Conservation (phyloP, 2,113 vertebrate species). For the Leptosomus discolor region DNA sequence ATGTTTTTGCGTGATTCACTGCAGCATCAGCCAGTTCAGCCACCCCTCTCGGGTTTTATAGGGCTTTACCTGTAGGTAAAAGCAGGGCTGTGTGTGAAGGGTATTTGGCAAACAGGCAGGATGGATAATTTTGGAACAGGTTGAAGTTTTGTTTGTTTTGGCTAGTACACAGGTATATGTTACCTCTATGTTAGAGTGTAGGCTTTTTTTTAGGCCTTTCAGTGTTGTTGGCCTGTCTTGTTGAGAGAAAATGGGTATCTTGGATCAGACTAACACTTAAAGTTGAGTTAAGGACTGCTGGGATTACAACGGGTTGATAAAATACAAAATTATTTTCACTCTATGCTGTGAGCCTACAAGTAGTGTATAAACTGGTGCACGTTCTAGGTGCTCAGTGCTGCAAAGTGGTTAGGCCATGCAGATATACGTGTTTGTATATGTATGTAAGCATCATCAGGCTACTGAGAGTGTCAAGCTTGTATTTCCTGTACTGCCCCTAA, state of each 20-base stretch:
- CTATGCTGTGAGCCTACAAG: neutral
- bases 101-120: neutral
- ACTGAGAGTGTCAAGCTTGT: neutral
- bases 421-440: fast-evolving
- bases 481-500: neutral
- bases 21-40: neutral
- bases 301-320: neutral
- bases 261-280: fast-evolving
- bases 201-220: neutral
- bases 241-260: fast-evolving
- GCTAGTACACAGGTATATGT: no score
- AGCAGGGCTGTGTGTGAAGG: neutral
- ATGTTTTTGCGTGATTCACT: neutral
- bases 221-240: neutral
- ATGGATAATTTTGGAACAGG: neutral
- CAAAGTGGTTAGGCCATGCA: neutral
- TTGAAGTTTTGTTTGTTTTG: neutral
- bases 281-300: neutral
- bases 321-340: neutral
- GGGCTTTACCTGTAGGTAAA: neutral
- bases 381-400: neutral
- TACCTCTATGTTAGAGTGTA: fast-evolving
- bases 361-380: neutral
- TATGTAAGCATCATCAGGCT: neutral
- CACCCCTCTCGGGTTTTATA: neutral